A percentile compares a stretch with the other conserved stretches of the same genome.
Evolutionary conservation across 2,797 vertebrate species (phyloP).

Genomic region (Poecilia velifera): DNA sequence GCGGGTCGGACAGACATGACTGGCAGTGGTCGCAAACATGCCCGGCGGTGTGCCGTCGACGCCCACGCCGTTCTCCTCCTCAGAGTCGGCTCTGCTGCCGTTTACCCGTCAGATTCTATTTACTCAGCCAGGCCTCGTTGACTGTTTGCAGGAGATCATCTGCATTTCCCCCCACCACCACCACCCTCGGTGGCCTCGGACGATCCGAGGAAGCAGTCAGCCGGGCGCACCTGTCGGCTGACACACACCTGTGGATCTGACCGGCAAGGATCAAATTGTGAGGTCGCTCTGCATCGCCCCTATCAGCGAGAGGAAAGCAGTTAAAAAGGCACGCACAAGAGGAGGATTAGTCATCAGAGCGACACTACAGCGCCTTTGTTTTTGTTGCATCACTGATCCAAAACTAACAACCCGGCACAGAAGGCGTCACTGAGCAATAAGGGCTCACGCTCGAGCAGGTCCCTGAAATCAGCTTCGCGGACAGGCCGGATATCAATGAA

Average conservation of each 20-base stretch:
- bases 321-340: conserved; percentile 50
- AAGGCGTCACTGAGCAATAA: conserved; percentile 53
- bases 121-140: conserved; percentile 44
- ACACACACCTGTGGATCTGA: conserved; percentile 43
- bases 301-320: conserved; percentile 25
- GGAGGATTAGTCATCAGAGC: conserved; percentile 15
- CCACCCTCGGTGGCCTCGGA: conserved; percentile 9
- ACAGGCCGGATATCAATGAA: conserved; percentile 89
- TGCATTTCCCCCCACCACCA: background rate
- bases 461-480: conserved; percentile 85
- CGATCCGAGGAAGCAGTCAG: conserved; percentile 4
- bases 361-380: conserved; percentile 14
- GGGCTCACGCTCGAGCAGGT: conserved; percentile 82
- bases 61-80: conserved; percentile 54
- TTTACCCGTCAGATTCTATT: conserved; percentile 60
- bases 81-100: conserved; percentile 53
- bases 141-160: conserved; percentile 41
- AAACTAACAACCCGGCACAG: conserved; percentile 54
- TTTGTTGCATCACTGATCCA: conserved; percentile 24
- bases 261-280: conserved; percentile 17
- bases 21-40: conserved; percentile 67
- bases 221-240: background rate
- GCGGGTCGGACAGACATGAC: conserved; percentile 61
- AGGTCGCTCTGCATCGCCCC: conserved; percentile 22
- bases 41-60: conserved; percentile 56